Percentiles rank a stretch among this genome's conserved stretches.
Conservation (phyloP, 2,888 invertebrate genomes). For the Ochropacha duplaris region DNA sequence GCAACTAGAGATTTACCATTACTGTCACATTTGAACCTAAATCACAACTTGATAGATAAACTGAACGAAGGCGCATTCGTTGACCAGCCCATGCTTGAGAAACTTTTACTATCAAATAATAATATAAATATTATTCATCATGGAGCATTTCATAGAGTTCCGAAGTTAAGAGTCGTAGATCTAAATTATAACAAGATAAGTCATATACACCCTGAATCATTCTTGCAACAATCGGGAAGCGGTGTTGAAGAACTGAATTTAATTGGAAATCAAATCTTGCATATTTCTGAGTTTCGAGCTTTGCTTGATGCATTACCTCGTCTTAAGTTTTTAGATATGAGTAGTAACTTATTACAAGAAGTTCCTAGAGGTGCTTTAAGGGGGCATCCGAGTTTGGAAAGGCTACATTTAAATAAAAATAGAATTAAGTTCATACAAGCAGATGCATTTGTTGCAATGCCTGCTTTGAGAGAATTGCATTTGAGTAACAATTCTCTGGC, state of each 20-base stretch:
- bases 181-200: conserved; percentile 90
- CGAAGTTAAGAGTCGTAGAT: conserved; percentile 87
- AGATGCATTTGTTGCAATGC: conserved; percentile 92
- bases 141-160: conserved; percentile 91
- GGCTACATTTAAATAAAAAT: conserved; percentile 91
- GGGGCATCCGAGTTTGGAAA: conserved; percentile 91
- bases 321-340: conserved; percentile 90
- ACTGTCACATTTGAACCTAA: conserved; percentile 87
- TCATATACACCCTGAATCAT: conserved; percentile 91
- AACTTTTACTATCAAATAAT: conserved; percentile 87
- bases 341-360: conserved; percentile 89
- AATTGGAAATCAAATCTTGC: conserved; percentile 89
- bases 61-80: conserved; percentile 91
- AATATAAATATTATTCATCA: conserved; percentile 89
- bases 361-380: conserved; percentile 90
- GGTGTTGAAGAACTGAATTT: conserved; percentile 90
- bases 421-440: conserved; percentile 88
- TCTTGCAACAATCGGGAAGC: conserved; percentile 88
- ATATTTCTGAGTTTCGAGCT: conserved; percentile 88
- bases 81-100: conserved; percentile 87
- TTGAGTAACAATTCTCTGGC: conserved; percentile 92
- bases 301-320: conserved; percentile 90
- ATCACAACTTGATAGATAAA: conserved; percentile 87
- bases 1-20: conserved; percentile 89
- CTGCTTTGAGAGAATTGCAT: conserved; percentile 90